Evolutionary conservation across 1,140 invertebrate species (phyloP).

Genomic region (Hirudo medicinalis): DNA sequence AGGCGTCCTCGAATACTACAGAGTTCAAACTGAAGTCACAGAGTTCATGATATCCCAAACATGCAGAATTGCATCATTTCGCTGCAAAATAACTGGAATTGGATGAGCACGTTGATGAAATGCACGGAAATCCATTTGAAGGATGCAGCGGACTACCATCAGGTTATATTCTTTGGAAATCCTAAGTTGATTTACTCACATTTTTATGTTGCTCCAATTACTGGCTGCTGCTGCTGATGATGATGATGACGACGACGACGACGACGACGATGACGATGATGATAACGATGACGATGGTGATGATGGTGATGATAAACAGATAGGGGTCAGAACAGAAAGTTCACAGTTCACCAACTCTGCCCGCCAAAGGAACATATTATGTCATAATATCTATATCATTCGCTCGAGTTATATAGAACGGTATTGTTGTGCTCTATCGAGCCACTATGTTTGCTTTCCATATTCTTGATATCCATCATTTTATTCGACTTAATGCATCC

Average conservation of each 20-base stretch:
- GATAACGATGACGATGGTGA: neutral
- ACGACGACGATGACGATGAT: too few species aligned
- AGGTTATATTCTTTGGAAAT: conserved; percentile 12
- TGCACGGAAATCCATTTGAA: conserved; percentile 22
- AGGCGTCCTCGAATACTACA: neutral
- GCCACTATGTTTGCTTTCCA: neutral
- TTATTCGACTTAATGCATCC: neutral
- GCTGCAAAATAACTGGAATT: conserved; percentile 20
- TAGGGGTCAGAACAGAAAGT: neutral
- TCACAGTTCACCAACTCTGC: neutral
- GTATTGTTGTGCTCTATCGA: too few species aligned
- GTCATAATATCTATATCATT: too few species aligned
- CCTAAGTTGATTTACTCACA: neutral
- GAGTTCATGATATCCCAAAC: neutral
- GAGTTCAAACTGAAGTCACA: neutral
- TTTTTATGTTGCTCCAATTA: neutral
- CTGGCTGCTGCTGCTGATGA: too few species aligned
- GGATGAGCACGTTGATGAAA: conserved; percentile 18
- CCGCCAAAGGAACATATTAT: too few species aligned
- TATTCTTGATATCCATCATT: neutral
- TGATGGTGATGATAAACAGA: too few species aligned
- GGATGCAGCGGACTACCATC: conserved; percentile 23
- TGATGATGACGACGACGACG: too few species aligned
- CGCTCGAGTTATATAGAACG: too few species aligned
- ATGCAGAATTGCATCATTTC: conserved; percentile 22